Evolutionary conservation across 2,113 vertebrate species (phyloP), one percentile per base, ranked within the genome.

Genomic region (Halcyon malimbica): DNA sequence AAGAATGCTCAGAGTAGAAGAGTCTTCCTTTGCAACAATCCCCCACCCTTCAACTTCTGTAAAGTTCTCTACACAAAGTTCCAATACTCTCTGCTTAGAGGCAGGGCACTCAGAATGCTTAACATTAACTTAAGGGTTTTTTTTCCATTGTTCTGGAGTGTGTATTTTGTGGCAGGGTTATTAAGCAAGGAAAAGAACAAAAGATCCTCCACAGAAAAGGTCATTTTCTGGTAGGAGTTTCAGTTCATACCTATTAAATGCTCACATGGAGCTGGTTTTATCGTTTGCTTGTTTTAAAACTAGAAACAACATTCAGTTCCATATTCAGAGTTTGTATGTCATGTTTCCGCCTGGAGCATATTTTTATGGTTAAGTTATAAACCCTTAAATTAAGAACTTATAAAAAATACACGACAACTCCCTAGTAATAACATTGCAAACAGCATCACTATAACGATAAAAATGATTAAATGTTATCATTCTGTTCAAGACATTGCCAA

Each of bases 381-480:
- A 65, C 51, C 9, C 46, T 82, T 89, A 92, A 96, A 87, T 94
- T 88, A 96, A 95, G 90, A 84, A 87, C 93, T 91, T 90, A 96
- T 51, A 62, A 70, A 91, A 82, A 76, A 85, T 59, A 80, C 25
- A 63, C 15, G 9, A 94, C 56, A 96, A 51, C 57, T 78, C 87
- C 90, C 74, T 68, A 13, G 28, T 74, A 96, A 41, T 75, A 69
- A 82, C 60, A 93, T n/a, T 75, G 92, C 83, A 90, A 89, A 83
- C 83, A 89, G 76, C 83, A 87, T 54, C 46, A 37, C 74, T 82
- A 14, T 37, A 71, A 97, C 83, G 91, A 93, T 94, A 96, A 97
- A 97, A 86, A 76, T 75, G 26, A 96, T 89, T 91, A 95, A 94
- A 96, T 77, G 63, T 62, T 60, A 88, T 93, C 83, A 88, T 95